Percentiles rank a stretch among this genome's conserved stretches.
Evolutionary conservation across 2,888 invertebrate species (phyloP).

Genomic region (Cephus pulcher): DNA sequence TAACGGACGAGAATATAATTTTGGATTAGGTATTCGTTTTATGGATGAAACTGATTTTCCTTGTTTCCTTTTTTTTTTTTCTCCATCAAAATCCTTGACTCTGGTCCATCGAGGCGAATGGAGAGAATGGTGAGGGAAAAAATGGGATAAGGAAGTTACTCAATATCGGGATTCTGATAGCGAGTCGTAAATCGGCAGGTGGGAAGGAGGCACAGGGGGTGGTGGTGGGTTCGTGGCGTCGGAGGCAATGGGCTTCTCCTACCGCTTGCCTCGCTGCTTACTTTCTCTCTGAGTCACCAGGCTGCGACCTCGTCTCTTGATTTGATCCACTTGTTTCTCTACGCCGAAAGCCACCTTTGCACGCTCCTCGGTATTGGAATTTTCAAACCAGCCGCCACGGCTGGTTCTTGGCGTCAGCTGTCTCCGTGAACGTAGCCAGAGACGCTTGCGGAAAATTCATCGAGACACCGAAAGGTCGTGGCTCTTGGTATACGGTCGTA

Average conservation of each 20-base stretch:
- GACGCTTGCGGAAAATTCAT: background rate
- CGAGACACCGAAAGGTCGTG: background rate
- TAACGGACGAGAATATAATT: too few relatives aligned
- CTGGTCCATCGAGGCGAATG: too few relatives aligned
- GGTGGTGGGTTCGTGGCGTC: slow-evolving; percentile 8
- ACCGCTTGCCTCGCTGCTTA: slow-evolving; percentile 27
- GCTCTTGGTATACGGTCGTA: too few relatives aligned
- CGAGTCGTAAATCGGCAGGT: slow-evolving; percentile 22
- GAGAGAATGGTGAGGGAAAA: too few relatives aligned
- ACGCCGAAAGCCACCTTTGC: background rate
- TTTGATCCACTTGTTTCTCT: slow-evolving; percentile 40
- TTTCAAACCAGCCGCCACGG: background rate
- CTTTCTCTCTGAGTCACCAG: slow-evolving; percentile 57
- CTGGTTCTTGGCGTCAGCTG: background rate
- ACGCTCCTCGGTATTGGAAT: background rate
- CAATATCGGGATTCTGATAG: slow-evolving; percentile 3
- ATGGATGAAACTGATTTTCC: too few relatives aligned
- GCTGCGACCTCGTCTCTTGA: slow-evolving; percentile 33
- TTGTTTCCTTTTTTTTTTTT: too few relatives aligned
- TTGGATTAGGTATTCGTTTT: too few relatives aligned
- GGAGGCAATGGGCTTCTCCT: slow-evolving; percentile 5
- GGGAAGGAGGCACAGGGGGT: background rate
- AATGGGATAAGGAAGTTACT: background rate
- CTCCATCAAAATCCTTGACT: too few relatives aligned
- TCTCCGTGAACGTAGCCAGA: background rate